These are phyloP conservation scores for Rhimphoctona megacephalus DNA, from an alignment of 2,888 invertebrate species.

Conservation along the genomic window DNA sequence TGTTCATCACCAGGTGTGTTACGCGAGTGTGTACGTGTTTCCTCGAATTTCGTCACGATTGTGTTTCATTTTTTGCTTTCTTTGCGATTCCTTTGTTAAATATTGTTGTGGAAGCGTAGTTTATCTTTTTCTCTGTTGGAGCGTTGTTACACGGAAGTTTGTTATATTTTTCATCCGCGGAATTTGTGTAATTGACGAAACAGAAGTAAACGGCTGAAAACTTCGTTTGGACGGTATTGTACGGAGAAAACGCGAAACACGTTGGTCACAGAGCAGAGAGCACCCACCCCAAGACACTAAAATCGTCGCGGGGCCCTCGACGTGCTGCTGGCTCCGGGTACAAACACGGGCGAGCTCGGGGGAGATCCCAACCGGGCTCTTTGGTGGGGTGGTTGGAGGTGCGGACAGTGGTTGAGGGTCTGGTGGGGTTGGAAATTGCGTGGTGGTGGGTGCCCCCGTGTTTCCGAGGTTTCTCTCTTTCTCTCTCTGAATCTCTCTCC, in stretches of 20 bases:
- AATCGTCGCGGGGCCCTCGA: constrained; percentile 84
- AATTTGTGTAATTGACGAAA: neutral
- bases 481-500: constrained; percentile 75
- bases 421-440: constrained; percentile 85
- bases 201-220: neutral
- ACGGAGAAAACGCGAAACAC: constrained; percentile 79
- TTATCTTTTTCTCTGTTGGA: constrained; percentile 9
- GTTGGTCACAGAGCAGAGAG: constrained; percentile 80
- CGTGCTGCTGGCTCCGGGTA: constrained; percentile 77
- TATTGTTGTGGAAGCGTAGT: neutral
- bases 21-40: constrained; percentile 85
- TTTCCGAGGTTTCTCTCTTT: constrained; percentile 64
- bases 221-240: neutral
- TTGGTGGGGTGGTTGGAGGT: constrained; percentile 85
- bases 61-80: constrained; percentile 21
- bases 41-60: constrained; percentile 16
- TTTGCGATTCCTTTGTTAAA: neutral
- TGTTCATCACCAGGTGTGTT: constrained; percentile 83
- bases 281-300: constrained; percentile 85
- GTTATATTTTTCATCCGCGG: neutral
- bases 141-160: constrained; percentile 15
- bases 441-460: constrained; percentile 83
- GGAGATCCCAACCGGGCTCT: constrained; percentile 75
- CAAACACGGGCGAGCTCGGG: constrained; percentile 80
- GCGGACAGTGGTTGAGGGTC: constrained; percentile 84